These are phyloP conservation scores for Carapus acus DNA, from an alignment of 2,797 vertebrate genomes.

Conservation along the genomic window DNA sequence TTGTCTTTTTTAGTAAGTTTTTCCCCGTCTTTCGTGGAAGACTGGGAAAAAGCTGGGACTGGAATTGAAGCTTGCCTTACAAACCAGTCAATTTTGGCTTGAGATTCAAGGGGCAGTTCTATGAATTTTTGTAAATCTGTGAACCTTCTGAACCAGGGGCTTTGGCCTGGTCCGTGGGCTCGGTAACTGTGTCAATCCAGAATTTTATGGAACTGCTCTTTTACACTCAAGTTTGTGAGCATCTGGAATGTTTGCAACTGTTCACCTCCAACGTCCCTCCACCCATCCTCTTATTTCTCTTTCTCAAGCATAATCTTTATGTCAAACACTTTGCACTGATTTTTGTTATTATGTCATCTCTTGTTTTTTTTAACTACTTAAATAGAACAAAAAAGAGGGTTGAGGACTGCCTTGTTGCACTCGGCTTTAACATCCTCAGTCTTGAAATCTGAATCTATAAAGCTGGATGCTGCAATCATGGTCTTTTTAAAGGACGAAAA, in stretches of 20 bases:
- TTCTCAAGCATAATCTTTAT: slow-evolving; percentile 71
- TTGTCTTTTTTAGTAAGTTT: slow-evolving; percentile 18
- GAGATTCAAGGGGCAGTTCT: slow-evolving; percentile 55
- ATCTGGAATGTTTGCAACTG: slow-evolving; percentile 57
- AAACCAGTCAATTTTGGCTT: slow-evolving; percentile 55
- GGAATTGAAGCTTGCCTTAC: slow-evolving; percentile 57
- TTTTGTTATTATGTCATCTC: slow-evolving; percentile 68
- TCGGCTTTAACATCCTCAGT: slow-evolving; percentile 75
- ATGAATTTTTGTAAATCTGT: slow-evolving; percentile 32
- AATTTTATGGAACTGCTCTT: slow-evolving; percentile 52
- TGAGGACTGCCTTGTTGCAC: slow-evolving; percentile 77
- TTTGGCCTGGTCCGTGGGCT: slow-evolving; percentile 24
- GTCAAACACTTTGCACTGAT: slow-evolving; percentile 88
- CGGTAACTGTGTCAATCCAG: slow-evolving; percentile 33
- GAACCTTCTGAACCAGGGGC: slow-evolving; percentile 10
- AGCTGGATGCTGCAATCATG: slow-evolving; percentile 87
- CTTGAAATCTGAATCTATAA: slow-evolving; percentile 81
- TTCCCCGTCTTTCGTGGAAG: too few relatives aligned
- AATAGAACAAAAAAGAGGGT: slow-evolving; percentile 67
- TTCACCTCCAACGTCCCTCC: slow-evolving; percentile 56
- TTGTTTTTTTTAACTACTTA: slow-evolving; percentile 71
- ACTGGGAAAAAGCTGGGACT: too few relatives aligned
- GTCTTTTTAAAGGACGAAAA: slow-evolving; percentile 71
- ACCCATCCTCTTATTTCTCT: slow-evolving; percentile 58
- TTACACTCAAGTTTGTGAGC: slow-evolving; percentile 58